Evolutionary conservation across 2,888 invertebrate species (phyloP), one percentile per base, ranked within the genome.

Genomic region (Polyploca ridens): DNA sequence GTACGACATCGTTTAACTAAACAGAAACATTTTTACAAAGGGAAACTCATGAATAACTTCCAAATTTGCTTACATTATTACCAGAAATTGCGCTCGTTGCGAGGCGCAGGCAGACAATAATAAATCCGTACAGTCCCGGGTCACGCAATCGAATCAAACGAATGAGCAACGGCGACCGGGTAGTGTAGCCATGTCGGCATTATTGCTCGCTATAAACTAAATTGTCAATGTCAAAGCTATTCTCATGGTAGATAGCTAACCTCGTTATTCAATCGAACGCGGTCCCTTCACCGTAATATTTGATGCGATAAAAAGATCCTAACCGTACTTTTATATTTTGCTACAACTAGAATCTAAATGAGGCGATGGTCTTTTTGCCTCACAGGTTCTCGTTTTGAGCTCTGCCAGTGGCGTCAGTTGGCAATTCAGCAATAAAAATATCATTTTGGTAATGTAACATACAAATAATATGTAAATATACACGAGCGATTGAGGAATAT

Each of bases 181-280:
- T 49, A 7, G 49, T 49, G 49, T 49, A n/a, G 49, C 49, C 19
- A 54, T 54, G 54, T 54, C n/a, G 54, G 10, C 54, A 54, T 54
- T 54, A 54, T 19, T 54, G 19, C 54, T n/a, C 10, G 3, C 54
- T 19, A 54, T 54, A 19, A 19, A 19, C 16, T 54, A 54, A 54
- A 54, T 54, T 54, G 54, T 54, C 54, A 54, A 54, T 54, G 54
- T 54, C 54, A 54, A 54, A 54, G 54, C 16, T 54, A 54, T 54
- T 54, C 19, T 7, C 54, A 54, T 10, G 8, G 19, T 54, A 14
- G 19, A 16, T 49, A 16, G 19, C 54, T 54, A 19, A 19, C 54
- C 54, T 54, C 19, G 54, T 54, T 54, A 54, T 54, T 54, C 19
- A 54, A 54, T 54, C 3, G 49, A 49, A 54, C 16, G 54, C 54